Evolutionary conservation across 2,888 invertebrate species (phyloP), one percentile per base, ranked within the genome.

Genomic region (Phengaris alcon): DNA sequence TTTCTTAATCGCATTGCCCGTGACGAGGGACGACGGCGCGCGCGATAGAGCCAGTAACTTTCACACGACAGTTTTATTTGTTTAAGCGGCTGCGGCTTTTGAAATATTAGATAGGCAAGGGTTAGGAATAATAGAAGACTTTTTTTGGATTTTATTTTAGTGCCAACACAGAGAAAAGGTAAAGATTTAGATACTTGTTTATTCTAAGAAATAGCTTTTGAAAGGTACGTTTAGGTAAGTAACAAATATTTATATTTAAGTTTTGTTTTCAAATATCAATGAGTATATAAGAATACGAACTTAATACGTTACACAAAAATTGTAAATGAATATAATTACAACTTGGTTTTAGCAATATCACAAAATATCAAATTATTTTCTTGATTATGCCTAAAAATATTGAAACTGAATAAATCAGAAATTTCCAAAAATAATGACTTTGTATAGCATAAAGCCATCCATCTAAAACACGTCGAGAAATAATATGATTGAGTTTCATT

Each of bases 401-500:
- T 22, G n/a, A 55, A 73, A 44, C 44, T n/a, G 52, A 44, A 44
- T n/a, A 13, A 12, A 44, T 13, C 10, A 2, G 35, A 64, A 64
- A 64, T 15, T 64, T 4, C 2, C 12, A 1, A 64, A 64, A 64
- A 64, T 5, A 64, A 35, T 35, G 35, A 22, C 64, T 64, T 13
- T 12, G 13, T 35, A 35, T 64, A 74, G 77, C 81, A 85, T 85
- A 82, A 84, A 79, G 54, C 83, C 79, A 75, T 84, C 84, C 86
- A 48, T 57, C 79, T 79, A 84, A 85, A 88, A 84, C 84, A 84
- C 83, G 84, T 79, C 82, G 80, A 80, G 82, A 82, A 85, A 85
- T 84, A 87, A 86, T 87, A 87, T 89, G 87, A 90, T 90, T 85
- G 87, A 88, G 86, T 89, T 90, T 87, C 87, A 89, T 90, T 88